phyloP scores from a whole-genome alignment of 2,797 vertebrate genomes.

The Melanotaenia boesemani region DNA sequence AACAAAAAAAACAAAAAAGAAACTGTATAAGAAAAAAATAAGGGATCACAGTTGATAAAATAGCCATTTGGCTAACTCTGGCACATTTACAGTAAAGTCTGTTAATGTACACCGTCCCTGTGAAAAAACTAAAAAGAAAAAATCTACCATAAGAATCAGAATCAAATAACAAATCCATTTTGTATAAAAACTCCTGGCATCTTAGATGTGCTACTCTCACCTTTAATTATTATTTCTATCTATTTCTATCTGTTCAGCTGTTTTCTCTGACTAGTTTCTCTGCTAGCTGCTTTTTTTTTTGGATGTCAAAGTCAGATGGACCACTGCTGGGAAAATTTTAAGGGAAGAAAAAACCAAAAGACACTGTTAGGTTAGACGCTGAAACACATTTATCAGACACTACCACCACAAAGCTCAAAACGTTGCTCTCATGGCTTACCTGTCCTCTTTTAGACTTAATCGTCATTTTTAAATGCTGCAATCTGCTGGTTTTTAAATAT shows the following conservation, averaged over 20 bases:
- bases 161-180: background rate
- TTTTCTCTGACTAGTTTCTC: constrained; percentile 6
- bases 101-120: too few relatives aligned
- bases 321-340: constrained; percentile 6
- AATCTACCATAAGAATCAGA: too few relatives aligned
- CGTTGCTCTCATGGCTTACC: background rate
- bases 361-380: background rate
- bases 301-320: background rate
- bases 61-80: too few relatives aligned
- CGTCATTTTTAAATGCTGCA: background rate
- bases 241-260: background rate
- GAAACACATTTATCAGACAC: constrained; percentile 8
- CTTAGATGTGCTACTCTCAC: constrained; percentile 1
- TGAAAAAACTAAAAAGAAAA: too few relatives aligned
- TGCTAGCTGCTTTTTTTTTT: background rate
- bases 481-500: background rate
- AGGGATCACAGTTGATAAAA: too few relatives aligned
- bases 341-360: background rate
- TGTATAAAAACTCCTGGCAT: background rate
- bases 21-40: too few relatives aligned
- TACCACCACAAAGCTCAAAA: too few relatives aligned
- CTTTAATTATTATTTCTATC: background rate
- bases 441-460: background rate
- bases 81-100: too few relatives aligned
- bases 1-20: too few relatives aligned